Evolutionary conservation across 2,113 vertebrate genomes (phyloP), one percentile per base, ranked within the genome.

Genomic region (Stigmatopora nigra): DNA sequence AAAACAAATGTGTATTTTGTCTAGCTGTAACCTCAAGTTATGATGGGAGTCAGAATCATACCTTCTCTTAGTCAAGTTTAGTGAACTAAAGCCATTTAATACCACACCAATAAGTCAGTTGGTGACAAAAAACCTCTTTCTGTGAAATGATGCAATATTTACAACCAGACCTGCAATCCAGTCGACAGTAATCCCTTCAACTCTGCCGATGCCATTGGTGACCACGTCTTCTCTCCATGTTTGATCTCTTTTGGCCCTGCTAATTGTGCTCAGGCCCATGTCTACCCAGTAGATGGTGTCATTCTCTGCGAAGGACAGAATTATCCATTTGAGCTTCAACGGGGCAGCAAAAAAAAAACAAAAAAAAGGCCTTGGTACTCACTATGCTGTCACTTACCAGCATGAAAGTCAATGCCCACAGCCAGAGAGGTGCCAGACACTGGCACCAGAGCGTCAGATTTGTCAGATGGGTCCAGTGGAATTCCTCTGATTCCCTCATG

Each of bases 251-350:
- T 98, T 98, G 77, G 96, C 96, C 41, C 95, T 85, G 81, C 95
- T 98, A 79, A 98, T 98, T 79, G 94, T 97, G 86, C 95, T 97
- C 61, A 97, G 86, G 7, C 96, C 95, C 95, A 97, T 98, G 83
- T 96, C 94, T 81, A 98, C 96, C 96, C 96, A 98, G 84, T 98
- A 98, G 69, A 98, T 98, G 0, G 96, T 98, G 85, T 98, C 96
- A 0, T 98, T 98, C 68, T 97, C 96, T 98, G 83, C 55, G 61
- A 56, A 55, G 36, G 48, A 45, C n/a, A 45, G 19, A 19, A 45
- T 12, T 45, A 45, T 3, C 17, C 58, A 13, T 19, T 19, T 0
- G 41, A 4, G 36, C 58, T 41, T 22, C 10, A 53, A 22, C 11
- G 51, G 51, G n/a, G 20, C 17, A 20, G 19, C 20, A 11, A 1